Conservation (phyloP, 2,888 invertebrate genomes). For the Pediacus dermestoides region DNA sequence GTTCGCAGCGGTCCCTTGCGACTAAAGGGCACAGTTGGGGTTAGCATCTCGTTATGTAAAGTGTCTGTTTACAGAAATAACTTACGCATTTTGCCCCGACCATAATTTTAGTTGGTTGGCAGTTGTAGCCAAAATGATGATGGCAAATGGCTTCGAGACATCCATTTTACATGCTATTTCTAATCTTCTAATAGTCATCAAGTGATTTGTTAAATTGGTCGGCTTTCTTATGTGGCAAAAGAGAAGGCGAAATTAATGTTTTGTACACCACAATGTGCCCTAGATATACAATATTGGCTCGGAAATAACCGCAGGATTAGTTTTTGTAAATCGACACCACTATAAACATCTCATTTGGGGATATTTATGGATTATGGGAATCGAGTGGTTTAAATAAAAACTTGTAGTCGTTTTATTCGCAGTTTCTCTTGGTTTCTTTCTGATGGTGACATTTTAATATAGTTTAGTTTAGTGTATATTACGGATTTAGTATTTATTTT, state of each 20-base stretch:
- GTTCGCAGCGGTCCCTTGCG: constrained; percentile 27
- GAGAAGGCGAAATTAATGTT: constrained; percentile 21
- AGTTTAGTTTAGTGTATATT: no score
- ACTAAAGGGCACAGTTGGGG: constrained; percentile 41
- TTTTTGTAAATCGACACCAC: no score
- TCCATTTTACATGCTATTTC: constrained; percentile 44
- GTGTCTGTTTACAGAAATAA: constrained; percentile 51
- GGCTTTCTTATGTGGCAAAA: constrained; percentile 19
- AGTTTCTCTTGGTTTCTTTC: no score
- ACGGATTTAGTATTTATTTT: no score
- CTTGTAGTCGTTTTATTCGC: no score
- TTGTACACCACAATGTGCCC: constrained; percentile 12
- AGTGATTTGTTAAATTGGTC: constrained; percentile 44
- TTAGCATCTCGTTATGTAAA: constrained; percentile 51
- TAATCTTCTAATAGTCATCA: constrained; percentile 46
- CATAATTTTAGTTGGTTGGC: constrained; percentile 43
- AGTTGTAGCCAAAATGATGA: constrained; percentile 44
- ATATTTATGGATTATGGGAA: no score
- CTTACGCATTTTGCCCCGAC: constrained; percentile 45
- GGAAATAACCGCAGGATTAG: no score
- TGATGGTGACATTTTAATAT: no score
- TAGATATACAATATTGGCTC: no score
- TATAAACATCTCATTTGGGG: no score
- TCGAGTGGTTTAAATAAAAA: no score
- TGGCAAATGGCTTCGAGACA: constrained; percentile 44